phyloP scores from a whole-genome alignment of 1,140 invertebrate species.

The Orius insidiosus region DNA sequence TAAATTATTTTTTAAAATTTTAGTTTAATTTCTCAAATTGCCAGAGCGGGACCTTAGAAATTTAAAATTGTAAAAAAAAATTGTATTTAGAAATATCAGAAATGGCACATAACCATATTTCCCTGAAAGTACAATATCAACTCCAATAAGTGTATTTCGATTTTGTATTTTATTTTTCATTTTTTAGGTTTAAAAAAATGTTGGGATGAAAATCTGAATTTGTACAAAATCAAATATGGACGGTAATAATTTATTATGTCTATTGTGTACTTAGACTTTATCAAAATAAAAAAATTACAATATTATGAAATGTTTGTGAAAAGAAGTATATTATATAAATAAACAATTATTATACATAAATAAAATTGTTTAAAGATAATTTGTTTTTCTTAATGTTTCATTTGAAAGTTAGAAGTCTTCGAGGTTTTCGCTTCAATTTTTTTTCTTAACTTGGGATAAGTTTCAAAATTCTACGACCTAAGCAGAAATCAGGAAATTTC shows the following conservation, averaged over 20 bases:
- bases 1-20: too few species aligned
- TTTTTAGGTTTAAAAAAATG: slow-evolving; percentile 8
- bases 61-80: neutral
- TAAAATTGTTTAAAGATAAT: too few species aligned
- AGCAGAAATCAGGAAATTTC: too few species aligned
- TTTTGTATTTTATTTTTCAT: slow-evolving; percentile 8
- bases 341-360: slow-evolving; percentile 5
- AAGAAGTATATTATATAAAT: slow-evolving; percentile 11
- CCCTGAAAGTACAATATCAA: slow-evolving; percentile 14
- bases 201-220: slow-evolving; percentile 12
- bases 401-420: too few species aligned
- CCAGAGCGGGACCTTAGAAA: slow-evolving; percentile 1
- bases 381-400: too few species aligned
- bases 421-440: too few species aligned
- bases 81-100: slow-evolving; percentile 2
- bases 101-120: slow-evolving; percentile 2
- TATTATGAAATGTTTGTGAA: slow-evolving; percentile 16
- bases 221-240: slow-evolving; percentile 15
- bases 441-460: too few species aligned
- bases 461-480: too few species aligned
- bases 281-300: slow-evolving; percentile 13
- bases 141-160: slow-evolving; percentile 5
- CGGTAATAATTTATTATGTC: slow-evolving; percentile 12
- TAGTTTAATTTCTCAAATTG: neutral
- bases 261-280: slow-evolving; percentile 15